These are phyloP conservation scores for Oncorhynchus gorbuscha DNA, from an alignment of 2,113 vertebrate species.

Conservation along the genomic window DNA sequence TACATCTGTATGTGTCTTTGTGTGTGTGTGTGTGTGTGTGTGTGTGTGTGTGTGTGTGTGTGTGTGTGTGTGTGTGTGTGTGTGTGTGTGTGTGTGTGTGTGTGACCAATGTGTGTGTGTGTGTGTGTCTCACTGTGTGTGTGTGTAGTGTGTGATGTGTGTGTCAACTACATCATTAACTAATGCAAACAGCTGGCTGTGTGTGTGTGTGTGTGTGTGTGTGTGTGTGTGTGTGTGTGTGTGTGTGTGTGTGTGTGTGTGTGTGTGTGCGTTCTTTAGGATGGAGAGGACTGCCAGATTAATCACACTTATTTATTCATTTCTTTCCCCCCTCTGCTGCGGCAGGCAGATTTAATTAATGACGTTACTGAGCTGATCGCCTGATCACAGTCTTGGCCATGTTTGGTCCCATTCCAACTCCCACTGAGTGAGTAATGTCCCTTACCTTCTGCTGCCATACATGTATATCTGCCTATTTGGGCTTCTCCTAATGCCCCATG, in stretches of 20 bases:
- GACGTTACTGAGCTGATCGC: conserved; percentile 19
- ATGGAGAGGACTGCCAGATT: conserved; percentile 5
- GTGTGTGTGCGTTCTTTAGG: neutral
- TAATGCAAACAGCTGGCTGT: too few relatives aligned
- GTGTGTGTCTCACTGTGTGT: too few relatives aligned
- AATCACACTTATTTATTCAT: conserved; percentile 30
- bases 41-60: neutral
- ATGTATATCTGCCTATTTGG: too few relatives aligned
- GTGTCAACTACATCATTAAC: too few relatives aligned
- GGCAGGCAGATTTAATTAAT: conserved; percentile 39
- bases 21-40: neutral
- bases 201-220: neutral
- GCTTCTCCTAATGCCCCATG: too few relatives aligned
- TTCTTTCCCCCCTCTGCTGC: conserved; percentile 16
- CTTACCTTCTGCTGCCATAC: too few relatives aligned
- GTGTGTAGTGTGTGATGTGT: too few relatives aligned
- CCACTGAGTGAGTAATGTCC: too few relatives aligned
- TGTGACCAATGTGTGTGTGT: neutral
- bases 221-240: neutral
- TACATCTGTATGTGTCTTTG: neutral
- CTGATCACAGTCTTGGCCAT: neutral
- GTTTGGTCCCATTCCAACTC: too few relatives aligned
- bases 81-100: neutral
- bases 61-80: neutral
- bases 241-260: neutral